Evolutionary conservation across 2,797 vertebrate species (phyloP), one percentile per base, ranked within the genome.

Genomic region (Coranthus polyacanthus): DNA sequence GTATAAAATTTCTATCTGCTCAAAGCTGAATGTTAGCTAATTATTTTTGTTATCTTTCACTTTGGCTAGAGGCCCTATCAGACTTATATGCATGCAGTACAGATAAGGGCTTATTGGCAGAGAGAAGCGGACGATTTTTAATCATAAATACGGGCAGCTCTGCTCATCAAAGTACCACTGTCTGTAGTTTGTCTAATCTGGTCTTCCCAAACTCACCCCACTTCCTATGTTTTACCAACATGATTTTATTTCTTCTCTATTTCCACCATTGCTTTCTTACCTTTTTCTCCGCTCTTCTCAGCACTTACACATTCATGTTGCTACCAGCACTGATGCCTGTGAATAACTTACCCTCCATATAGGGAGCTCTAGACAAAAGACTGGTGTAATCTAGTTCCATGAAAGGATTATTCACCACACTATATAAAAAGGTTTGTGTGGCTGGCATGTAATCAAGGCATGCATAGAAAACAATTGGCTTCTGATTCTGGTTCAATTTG

Each of bases 11-110:
- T 89, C 68, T 61, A 74, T 72, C 83, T 88, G 84, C 89, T 92
- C 85, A 86, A 78, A 93, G 90, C 88, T 84, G 88, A 93, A 91
- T 92, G 91, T 92, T 92, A 91, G 88, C 92, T 94, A 94, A 94
- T 94, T 94, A 94, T 94, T 94, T 92, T 88, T 92, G 91, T 92
- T 93, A 94, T 94, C 92, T 93, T 89, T 63, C 77, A 78, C 86
- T 79, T 80, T 91, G 91, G 89, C 92, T 92, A 69, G 85, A 80
- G 91, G 92, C 87, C 69, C 91, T 93, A 92, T 93, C 93, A 93
- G 90, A 89, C 89, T 88, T 89, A 82, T 82, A 86, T 90, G 89
- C 90, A 83, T 86, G 85, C 87, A 85, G 85, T 46, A 68, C 70
- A 92, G 93, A 95, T 95, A 94, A 94, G 90, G 56, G 84, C 88